Evolutionary conservation across 1,140 invertebrate species (phyloP).

Genomic region (Monomorium pharaonis): DNA sequence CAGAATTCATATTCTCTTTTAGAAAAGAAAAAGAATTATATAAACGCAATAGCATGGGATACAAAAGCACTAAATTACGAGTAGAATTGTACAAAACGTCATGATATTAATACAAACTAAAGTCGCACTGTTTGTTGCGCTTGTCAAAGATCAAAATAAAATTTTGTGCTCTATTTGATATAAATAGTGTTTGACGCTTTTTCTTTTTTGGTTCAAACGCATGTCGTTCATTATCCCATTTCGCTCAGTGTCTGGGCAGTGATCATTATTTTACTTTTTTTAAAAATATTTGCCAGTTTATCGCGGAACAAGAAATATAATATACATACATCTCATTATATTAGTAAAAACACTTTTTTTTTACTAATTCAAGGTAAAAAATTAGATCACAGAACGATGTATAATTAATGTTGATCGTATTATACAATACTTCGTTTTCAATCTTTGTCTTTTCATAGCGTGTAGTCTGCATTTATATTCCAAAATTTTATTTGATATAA

Average conservation of each 20-base stretch:
- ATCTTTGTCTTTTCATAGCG: not conserved
- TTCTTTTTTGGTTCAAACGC: constrained; percentile 30
- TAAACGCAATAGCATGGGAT: constrained; percentile 36
- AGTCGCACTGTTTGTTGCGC: constrained; percentile 12
- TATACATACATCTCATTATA: not conserved
- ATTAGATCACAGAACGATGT: not conserved
- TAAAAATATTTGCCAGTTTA: not conserved
- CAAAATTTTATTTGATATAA: not conserved
- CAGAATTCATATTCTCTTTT: constrained; percentile 81
- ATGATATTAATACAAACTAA: constrained; percentile 48
- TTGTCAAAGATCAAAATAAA: constrained; percentile 29
- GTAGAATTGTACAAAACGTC: constrained; percentile 42
- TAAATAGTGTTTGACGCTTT: not conserved
- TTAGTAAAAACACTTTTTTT: not conserved
- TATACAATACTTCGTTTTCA: not conserved
- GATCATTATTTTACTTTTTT: constrained; percentile 11
- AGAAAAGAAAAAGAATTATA: constrained; percentile 55
- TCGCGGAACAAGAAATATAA: not conserved
- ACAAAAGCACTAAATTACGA: constrained; percentile 7
- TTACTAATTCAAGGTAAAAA: not conserved
- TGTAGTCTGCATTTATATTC: not conserved
- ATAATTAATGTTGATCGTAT: not conserved
- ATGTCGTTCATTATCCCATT: constrained; percentile 19
- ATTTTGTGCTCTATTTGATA: constrained; percentile 39
- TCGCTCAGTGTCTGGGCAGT: constrained; percentile 10